Evolutionary conservation across 2,113 vertebrate species (phyloP).

Genomic region (Emydocephalus ijimae): DNA sequence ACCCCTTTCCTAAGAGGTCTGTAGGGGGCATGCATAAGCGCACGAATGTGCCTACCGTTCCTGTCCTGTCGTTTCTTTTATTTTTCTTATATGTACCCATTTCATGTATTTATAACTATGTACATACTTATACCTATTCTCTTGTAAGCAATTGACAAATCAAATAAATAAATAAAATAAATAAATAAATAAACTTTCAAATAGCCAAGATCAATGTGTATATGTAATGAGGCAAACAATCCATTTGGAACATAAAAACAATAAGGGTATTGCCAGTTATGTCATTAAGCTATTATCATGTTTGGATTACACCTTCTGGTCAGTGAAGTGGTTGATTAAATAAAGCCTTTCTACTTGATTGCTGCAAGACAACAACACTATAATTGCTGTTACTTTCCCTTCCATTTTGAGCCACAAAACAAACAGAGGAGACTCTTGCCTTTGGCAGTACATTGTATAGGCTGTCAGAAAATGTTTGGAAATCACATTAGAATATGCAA

Average conservation of each 20-base stretch:
- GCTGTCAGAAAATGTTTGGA: neutral
- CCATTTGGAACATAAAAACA: neutral
- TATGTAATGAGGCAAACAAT: slow-evolving; percentile 3
- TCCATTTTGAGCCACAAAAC: neutral
- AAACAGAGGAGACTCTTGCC: neutral
- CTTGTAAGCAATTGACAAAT: too few relatives aligned
- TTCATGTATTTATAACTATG: too few relatives aligned
- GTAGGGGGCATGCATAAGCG: too few relatives aligned
- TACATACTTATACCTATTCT: too few relatives aligned
- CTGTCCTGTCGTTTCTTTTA: too few relatives aligned
- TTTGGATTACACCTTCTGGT: slow-evolving; percentile 7
- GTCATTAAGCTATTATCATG: neutral
- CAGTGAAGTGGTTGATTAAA: neutral
- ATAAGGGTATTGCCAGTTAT: neutral
- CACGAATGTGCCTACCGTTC: too few relatives aligned
- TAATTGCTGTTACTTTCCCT: neutral
- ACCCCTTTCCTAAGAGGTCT: too few relatives aligned
- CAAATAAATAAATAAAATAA: too few relatives aligned
- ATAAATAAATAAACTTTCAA: neutral
- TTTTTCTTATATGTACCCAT: too few relatives aligned
- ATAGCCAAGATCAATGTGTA: neutral
- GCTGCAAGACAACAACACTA: neutral
- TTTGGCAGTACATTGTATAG: neutral
- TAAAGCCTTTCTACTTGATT: neutral
- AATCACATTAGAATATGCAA: neutral